These are phyloP conservation scores for Biston stratarius DNA, from an alignment of 2,888 invertebrate genomes.

Conservation along the genomic window DNA sequence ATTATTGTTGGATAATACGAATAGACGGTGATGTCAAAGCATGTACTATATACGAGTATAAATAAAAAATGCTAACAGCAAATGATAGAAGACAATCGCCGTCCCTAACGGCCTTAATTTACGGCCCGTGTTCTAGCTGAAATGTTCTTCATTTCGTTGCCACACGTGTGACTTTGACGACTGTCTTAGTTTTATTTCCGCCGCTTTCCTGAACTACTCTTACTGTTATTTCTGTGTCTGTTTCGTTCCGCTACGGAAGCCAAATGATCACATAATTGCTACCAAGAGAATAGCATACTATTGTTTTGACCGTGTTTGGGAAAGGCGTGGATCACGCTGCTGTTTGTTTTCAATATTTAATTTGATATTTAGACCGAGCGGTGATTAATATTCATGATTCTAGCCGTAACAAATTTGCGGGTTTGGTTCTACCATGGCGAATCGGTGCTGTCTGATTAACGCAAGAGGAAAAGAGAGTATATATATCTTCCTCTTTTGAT, in stretches of 20 bases:
- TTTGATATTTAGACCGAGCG: conserved; percentile 1
- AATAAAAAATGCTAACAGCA: no score
- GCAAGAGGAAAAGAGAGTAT: no score
- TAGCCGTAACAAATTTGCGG: no score
- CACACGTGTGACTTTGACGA: not conserved
- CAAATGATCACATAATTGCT: conserved; percentile 39
- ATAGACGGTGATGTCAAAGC: no score
- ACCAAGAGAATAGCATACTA: conserved; percentile 20
- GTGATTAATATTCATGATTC: not conserved
- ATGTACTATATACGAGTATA: no score
- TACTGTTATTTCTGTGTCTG: conserved; percentile 15
- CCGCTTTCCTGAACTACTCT: conserved; percentile 3
- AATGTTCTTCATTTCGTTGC: no score
- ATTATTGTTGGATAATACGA: no score
- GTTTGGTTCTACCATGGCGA: no score
- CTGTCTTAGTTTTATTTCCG: not conserved
- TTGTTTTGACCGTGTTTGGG: conserved; percentile 29
- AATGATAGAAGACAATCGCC: no score
- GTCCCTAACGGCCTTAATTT: no score
- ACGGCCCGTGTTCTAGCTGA: not conserved
- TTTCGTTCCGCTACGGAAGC: conserved; percentile 41
- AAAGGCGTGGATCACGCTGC: conserved; percentile 17
- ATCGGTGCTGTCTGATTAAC: no score
- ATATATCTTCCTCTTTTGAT: no score
- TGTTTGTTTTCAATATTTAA: conserved; percentile 6